Conservation (phyloP, 1,140 invertebrate genomes). For the Drosophila sp. region DNA sequence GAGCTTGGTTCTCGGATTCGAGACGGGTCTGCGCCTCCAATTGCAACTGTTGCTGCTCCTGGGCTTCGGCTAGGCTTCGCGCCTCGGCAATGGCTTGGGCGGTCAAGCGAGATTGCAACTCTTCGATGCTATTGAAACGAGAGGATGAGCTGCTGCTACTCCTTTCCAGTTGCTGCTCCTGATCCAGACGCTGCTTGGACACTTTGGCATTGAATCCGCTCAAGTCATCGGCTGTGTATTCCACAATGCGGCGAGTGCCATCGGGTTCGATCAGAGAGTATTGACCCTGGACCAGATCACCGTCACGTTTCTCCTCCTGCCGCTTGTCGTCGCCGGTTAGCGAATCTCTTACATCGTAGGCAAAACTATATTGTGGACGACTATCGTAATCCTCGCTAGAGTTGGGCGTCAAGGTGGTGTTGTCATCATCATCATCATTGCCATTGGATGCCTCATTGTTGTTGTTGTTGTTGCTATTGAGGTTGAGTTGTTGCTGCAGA, state of each 20-base stretch:
- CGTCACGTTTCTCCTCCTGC: constrained; percentile 84
- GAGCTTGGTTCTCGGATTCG: constrained; percentile 70
- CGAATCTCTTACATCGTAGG: constrained; percentile 84
- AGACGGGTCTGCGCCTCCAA: constrained; percentile 61
- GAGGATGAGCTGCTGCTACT: constrained; percentile 32
- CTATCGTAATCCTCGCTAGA: constrained; percentile 84
- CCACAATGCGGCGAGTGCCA: constrained; percentile 84
- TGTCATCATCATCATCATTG: constrained; percentile 56
- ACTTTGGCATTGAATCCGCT: constrained; percentile 86
- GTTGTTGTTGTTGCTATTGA: constrained; percentile 42
- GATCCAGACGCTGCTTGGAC: constrained; percentile 84
- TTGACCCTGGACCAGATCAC: constrained; percentile 85
- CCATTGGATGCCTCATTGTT: constrained; percentile 34
- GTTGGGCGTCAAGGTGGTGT: constrained; percentile 59
- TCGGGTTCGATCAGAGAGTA: constrained; percentile 86
- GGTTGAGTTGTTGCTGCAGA: constrained; percentile 48
- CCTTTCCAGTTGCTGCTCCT: constrained; percentile 39
- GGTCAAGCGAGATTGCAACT: constrained; percentile 67
- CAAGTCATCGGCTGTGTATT: constrained; percentile 84
- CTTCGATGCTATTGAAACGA: constrained; percentile 75
- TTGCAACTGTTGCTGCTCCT: constrained; percentile 61
- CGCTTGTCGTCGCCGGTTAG: constrained; percentile 85
- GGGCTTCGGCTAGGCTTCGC: constrained; percentile 62
- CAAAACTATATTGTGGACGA: constrained; percentile 84
- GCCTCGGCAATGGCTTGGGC: constrained; percentile 76